These are phyloP conservation scores for Stenchaetothrips biformis DNA, from an alignment of 2,888 invertebrate genomes.

Conservation along the genomic window DNA sequence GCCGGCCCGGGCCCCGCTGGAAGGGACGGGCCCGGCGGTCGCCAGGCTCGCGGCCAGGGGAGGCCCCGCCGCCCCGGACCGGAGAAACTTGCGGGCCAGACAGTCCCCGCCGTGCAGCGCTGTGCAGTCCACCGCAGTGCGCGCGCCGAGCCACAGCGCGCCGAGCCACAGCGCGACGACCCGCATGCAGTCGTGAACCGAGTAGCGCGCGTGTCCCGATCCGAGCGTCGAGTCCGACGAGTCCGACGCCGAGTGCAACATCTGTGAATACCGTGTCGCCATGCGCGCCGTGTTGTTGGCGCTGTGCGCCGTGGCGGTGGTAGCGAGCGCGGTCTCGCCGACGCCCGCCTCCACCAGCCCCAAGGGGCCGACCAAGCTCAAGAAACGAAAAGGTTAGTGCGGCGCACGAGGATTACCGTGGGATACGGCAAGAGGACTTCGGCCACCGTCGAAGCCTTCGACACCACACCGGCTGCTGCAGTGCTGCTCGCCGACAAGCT, in stretches of 20 bases:
- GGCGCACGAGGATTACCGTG: not conserved
- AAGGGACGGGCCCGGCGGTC: not conserved
- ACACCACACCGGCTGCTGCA: too few species aligned
- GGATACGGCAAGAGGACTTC: too few species aligned
- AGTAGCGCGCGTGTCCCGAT: not conserved
- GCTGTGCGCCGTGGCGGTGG: not conserved
- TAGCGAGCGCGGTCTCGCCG: not conserved
- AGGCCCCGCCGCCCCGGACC: not conserved
- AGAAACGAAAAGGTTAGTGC: conserved; percentile 18
- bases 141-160: not conserved
- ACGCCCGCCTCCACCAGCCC: not conserved
- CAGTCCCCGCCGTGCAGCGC: not conserved
- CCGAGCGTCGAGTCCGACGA: not conserved
- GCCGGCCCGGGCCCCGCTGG: not conserved
- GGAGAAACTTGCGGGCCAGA: not conserved
- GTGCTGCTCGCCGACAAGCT: too few species aligned
- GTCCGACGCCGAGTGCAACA: not conserved
- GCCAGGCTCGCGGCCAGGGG: too few species aligned
- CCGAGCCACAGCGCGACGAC: not conserved
- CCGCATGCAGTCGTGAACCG: not conserved
- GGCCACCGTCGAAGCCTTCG: too few species aligned
- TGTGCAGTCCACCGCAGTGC: not conserved
- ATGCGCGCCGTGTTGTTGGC: not conserved
- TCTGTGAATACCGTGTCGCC: not conserved
- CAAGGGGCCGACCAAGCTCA: not conserved